phyloP scores from a whole-genome alignment of 2,113 vertebrate species.

The Cheilinus undulatus region DNA sequence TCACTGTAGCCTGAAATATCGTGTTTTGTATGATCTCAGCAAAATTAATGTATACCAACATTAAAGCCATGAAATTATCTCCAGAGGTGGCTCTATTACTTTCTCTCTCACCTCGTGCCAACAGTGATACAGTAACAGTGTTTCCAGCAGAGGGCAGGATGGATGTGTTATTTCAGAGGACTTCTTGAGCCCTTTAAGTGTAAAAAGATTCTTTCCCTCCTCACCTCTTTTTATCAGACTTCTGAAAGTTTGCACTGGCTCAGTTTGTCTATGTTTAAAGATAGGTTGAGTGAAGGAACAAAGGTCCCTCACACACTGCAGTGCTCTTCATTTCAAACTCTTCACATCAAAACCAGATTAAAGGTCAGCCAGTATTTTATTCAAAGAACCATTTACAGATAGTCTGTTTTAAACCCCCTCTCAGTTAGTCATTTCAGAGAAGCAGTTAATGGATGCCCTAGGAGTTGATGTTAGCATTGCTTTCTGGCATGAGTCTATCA shows the following conservation, averaged over 20 bases:
- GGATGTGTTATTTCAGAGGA: background rate
- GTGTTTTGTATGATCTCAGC: slow-evolving; percentile 26
- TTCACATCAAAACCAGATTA: slow-evolving; percentile 12
- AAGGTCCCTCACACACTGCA: background rate
- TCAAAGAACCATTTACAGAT: slow-evolving; percentile 2
- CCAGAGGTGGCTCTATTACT: background rate
- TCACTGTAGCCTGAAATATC: slow-evolving; percentile 28
- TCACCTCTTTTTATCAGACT: slow-evolving; percentile 8
- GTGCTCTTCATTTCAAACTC: background rate
- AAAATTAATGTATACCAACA: background rate
- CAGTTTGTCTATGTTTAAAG: slow-evolving; percentile 4
- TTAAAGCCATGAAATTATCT: slow-evolving; percentile 32
- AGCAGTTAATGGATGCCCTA: background rate
- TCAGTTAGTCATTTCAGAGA: slow-evolving; percentile 1
- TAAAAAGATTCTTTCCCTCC: background rate
- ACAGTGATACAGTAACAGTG: background rate
- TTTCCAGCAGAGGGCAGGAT: slow-evolving; percentile 38
- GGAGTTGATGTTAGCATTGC: background rate
- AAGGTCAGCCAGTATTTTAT: slow-evolving; percentile 38
- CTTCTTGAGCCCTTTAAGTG: slow-evolving; percentile 13
- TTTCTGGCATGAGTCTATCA: background rate
- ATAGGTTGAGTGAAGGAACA: slow-evolving; percentile 3
- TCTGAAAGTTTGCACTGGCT: slow-evolving; percentile 6
- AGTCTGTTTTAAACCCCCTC: background rate
- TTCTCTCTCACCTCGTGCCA: background rate